Base-by-base conservation (phyloP, 2,888 invertebrate species). In the Cheilosia vernalis region DNA sequence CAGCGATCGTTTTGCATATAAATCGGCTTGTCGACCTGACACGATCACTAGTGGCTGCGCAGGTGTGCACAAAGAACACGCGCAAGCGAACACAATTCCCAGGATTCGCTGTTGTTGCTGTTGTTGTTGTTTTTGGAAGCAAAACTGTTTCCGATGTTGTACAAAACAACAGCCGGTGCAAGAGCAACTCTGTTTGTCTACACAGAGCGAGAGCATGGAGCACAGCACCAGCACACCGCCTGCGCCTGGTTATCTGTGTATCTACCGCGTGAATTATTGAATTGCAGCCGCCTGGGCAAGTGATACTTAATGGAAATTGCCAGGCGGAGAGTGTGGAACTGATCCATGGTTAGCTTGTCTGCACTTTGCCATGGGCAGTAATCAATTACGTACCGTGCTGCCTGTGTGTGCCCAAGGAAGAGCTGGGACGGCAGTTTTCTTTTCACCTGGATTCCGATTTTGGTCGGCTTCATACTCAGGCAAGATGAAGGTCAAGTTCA, bases 341-440 rank as follows among this genome's bases (percentile, higher is more conserved):
- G 85, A 85, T 85, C 85, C 85, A 85, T 85, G 85, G 85, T 77
- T 81, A 73, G 85, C 74, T 85, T 85, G 85, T 85, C 85, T 85
- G 85, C 85, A 85, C 85, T 85, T 60, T 85, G 85, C 85, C 81
- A 85, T 60, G 72, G 77, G 81, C 85, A 81, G 85, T 85, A 85
- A 85, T 85, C 85, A 85, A 85, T 85, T 85, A 81, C 76, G 42
- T 85, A 81, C 77, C 76, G 47, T 60, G 27, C 73, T 17, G 67
- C 66, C 72, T 66, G 60, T 56, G 6, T 47, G 24, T 21, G 19
- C 42, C 37, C 13, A 64, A 63, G 67, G 69, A 40, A 69, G 73
- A 78, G 79, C 49, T 76, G 67, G 70, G 47, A 66, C 66, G 72
- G 51, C 77, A 66, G 69, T 69, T 74, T 64, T 27, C 17, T 69